These are phyloP conservation scores for Budorcas taxicolor DNA, from an alignment of 2,113 vertebrate genomes.

Conservation along the genomic window DNA sequence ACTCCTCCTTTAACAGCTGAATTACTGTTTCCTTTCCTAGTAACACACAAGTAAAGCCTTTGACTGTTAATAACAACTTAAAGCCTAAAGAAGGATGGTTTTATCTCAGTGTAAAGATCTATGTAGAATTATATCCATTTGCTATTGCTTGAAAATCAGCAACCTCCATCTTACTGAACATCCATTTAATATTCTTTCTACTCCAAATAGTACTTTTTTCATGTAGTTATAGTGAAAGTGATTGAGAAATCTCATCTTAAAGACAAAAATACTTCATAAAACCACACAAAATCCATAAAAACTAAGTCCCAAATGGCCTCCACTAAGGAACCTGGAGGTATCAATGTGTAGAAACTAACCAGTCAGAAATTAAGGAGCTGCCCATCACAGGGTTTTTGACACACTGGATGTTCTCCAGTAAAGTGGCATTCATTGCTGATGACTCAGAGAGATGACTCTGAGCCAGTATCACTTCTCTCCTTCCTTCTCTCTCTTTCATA, in stretches of 20 bases:
- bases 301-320: not conserved
- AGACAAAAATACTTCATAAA: slow-evolving; percentile 1
- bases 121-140: not conserved
- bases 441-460: slow-evolving; percentile 53
- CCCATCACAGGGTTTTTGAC: slow-evolving; percentile 16
- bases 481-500: slow-evolving; percentile 39
- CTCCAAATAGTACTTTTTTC: slow-evolving; percentile 39
- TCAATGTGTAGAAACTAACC: slow-evolving; percentile 3
- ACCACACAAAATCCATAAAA: slow-evolving; percentile 5
- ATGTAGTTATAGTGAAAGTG: slow-evolving; percentile 29
- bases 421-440: slow-evolving; percentile 26
- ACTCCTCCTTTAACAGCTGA: not conserved
- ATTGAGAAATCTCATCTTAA: not conserved
- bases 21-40: not conserved
- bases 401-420: not conserved
- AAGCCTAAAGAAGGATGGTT: not conserved
- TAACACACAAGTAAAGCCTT: not conserved
- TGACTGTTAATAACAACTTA: not conserved
- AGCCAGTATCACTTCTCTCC: not conserved
- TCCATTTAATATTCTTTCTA: not conserved
- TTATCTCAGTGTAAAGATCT: not conserved
- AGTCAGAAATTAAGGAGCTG: slow-evolving; percentile 27
- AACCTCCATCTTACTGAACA: not conserved
- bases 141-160: not conserved
- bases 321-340: slow-evolving; percentile 13